phyloP scores from a whole-genome alignment of 2,888 invertebrate species.

The Phalangium opilio region DNA sequence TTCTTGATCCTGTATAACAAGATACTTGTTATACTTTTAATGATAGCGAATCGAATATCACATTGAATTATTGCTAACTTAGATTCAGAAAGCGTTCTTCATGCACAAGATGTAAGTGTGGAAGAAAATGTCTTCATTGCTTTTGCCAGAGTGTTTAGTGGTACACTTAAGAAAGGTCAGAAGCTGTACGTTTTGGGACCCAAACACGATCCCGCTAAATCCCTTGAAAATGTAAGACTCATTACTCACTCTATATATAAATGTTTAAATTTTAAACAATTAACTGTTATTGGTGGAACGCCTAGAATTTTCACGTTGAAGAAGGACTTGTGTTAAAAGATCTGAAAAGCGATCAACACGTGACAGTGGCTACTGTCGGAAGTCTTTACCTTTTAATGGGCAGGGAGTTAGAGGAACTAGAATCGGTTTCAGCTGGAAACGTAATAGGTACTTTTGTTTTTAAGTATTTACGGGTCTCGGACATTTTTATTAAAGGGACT shows the following conservation, averaged over 20 bases:
- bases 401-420: constrained; percentile 62
- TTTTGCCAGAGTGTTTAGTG: constrained; percentile 84
- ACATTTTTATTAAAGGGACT: too few relatives aligned
- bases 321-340: constrained; percentile 23
- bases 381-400: constrained; percentile 85
- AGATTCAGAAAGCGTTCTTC: constrained; percentile 1
- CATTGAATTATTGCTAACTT: background rate
- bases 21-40: too few relatives aligned
- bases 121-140: constrained; percentile 54
- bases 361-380: constrained; percentile 47
- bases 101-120: constrained; percentile 26
- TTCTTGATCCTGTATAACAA: too few relatives aligned
- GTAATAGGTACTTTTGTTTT: constrained; percentile 46
- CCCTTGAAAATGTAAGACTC: constrained; percentile 32
- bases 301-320: constrained; percentile 16
- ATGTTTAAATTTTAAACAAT: background rate
- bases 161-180: constrained; percentile 56
- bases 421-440: constrained; percentile 68
- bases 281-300: background rate
- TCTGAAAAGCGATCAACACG: constrained; percentile 40
- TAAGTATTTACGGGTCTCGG: too few relatives aligned
- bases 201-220: constrained; percentile 59
- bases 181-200: constrained; percentile 69
- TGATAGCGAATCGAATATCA: background rate
- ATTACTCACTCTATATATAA: constrained; percentile 30